Evolutionary conservation across 2,113 vertebrate species (phyloP), one percentile per base, ranked within the genome.

Genomic region (Perca fluviatilis): DNA sequence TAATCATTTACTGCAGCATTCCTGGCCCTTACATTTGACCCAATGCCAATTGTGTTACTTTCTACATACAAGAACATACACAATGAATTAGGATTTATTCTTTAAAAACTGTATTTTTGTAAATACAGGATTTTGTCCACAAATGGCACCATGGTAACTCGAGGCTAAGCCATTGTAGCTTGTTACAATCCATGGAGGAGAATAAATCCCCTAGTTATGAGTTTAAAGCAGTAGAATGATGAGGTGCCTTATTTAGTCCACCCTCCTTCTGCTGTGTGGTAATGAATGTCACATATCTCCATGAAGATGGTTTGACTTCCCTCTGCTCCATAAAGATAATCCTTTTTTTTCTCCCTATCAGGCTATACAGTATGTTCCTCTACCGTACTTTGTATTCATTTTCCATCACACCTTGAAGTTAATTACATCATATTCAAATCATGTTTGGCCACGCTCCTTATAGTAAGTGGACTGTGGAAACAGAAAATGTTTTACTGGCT

Each of bases 211-310:
- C 13, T 18, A 46, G 68, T 64, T 74, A 47, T 50, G 76, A 69
- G 65, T 5, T 40, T 30, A 67, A 72, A 54, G 61, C 51, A 78
- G 49, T 11, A 27, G 33, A 60, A 51, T 25, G 50, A 60, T 21
- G 72, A 87, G 51, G 74, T 33, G 65, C 64, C 19, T 56, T 49
- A 49, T 49, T 64, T 53, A 47, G 66, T 66, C 56, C 56, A 33
- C 14, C 70, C 50, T 73, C 61, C 54, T 51, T 79, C 85, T 90
- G 88, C 79, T 70, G 60, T 67, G 89, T 87, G 82, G 86, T 94
- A 92, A 94, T 94, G 89, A 94, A 92, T 90, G 89, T 88, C 90
- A 86, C 92, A 89, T 75, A 46, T 89, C 70, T 81, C 62, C 53
- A 51, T 79, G 51, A 86, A 70, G 74, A 90, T 36, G 54, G 62